phyloP scores from a whole-genome alignment of 2,113 vertebrate species.

The Girardinichthys multiradiatus region DNA sequence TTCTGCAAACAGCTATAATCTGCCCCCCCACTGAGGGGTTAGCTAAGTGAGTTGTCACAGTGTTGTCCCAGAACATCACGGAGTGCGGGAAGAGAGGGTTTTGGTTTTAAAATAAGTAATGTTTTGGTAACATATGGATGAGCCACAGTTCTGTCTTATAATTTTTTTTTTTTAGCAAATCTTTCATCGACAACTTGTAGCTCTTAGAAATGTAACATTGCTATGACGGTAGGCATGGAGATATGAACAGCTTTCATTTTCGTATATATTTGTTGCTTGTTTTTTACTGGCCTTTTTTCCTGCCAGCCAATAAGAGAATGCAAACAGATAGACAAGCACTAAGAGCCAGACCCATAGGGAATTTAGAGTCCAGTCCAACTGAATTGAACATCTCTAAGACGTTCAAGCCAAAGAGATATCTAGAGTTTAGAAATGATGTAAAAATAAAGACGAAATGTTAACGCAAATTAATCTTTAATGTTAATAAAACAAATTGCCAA shows the following conservation, averaged over 20 bases:
- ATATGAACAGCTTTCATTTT: not conserved
- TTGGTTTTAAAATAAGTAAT: slow-evolving; percentile 51
- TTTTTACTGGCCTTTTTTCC: no score
- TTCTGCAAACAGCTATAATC: slow-evolving; percentile 39
- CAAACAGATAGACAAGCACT: no score
- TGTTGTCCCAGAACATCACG: slow-evolving; percentile 57
- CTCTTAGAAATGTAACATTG: not conserved
- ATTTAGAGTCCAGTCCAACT: no score
- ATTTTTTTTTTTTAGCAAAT: no score
- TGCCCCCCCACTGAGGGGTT: slow-evolving; percentile 25
- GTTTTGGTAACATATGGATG: slow-evolving; percentile 51
- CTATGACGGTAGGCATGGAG: not conserved
- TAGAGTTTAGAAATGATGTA: no score
- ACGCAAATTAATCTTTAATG: no score
- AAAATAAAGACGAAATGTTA: no score
- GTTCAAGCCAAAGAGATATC: no score
- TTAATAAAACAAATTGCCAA: no score
- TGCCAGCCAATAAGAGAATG: not conserved
- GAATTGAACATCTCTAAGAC: no score
- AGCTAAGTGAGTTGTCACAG: slow-evolving; percentile 60
- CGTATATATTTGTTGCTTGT: not conserved
- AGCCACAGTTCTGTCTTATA: slow-evolving; percentile 51
- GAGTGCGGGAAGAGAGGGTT: slow-evolving; percentile 46
- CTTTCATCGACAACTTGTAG: slow-evolving; percentile 49
- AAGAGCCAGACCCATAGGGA: no score